Evolutionary conservation across 2,113 vertebrate species (phyloP).

Genomic region (Capricornis sumatraensis): DNA sequence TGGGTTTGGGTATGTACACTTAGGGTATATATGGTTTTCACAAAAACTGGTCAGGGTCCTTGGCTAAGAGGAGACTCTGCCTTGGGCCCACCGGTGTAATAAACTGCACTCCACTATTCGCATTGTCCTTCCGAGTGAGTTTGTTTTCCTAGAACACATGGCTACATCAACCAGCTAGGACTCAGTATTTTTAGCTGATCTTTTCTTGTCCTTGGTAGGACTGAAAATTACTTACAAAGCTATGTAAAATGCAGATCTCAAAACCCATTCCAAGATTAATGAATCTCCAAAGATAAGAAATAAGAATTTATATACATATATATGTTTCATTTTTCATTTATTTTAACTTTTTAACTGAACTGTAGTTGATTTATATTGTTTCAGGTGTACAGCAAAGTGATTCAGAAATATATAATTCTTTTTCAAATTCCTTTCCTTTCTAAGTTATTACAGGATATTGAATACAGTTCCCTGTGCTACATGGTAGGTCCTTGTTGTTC

Average conservation of each 20-base stretch:
- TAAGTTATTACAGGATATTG: background rate
- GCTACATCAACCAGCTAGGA: background rate
- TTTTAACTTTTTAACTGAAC: background rate
- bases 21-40: background rate
- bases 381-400: background rate
- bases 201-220: background rate
- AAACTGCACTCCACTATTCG: background rate
- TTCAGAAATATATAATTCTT: background rate
- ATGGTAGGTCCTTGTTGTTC: background rate
- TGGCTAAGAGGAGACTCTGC: background rate
- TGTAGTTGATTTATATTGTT: background rate
- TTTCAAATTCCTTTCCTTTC: background rate
- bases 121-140: background rate
- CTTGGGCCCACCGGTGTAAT: background rate
- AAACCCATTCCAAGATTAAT: background rate
- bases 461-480: background rate
- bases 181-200: background rate
- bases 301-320: background rate
- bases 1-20: background rate
- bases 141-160: background rate
- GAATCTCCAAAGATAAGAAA: background rate
- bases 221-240: background rate
- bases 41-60: background rate
- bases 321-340: background rate
- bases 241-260: background rate